Percentiles rank a stretch among this genome's conserved stretches.
Conservation (phyloP, 1,140 invertebrate genomes). For the Phortica variegata region DNA sequence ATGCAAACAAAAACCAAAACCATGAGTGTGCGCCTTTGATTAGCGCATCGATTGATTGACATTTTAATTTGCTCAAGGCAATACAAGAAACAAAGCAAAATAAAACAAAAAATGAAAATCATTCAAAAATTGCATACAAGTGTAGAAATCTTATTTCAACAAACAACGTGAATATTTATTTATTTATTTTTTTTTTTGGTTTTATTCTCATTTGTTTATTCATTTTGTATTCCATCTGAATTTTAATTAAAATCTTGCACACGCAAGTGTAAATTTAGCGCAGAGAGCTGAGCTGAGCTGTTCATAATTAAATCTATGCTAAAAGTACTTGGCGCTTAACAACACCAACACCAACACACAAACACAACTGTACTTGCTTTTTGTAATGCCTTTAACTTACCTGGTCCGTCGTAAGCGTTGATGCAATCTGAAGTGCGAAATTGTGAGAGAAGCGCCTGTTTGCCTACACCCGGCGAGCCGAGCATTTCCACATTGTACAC, state of each 20-base stretch:
- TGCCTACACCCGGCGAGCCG: conserved; percentile 84
- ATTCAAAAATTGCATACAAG: conserved; percentile 1
- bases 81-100: too few relatives aligned
- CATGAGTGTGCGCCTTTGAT: too few relatives aligned
- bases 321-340: neutral
- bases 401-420: conserved; percentile 84
- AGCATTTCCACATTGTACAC: conserved; percentile 79
- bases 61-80: conserved; percentile 1
- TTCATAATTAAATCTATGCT: neutral
- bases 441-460: conserved; percentile 86
- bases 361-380: neutral
- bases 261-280: too few relatives aligned
- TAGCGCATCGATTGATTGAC: neutral
- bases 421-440: conserved; percentile 95
- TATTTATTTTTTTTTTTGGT: too few relatives aligned
- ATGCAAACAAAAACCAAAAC: too few relatives aligned
- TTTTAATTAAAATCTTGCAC: too few relatives aligned
- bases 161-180: too few relatives aligned
- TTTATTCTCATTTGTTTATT: neutral
- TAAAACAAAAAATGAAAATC: too few relatives aligned
- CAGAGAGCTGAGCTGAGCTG: neutral
- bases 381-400: conserved; percentile 55
- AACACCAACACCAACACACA: conserved; percentile 2
- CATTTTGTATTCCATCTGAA: neutral
- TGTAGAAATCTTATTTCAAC: too few relatives aligned